phyloP scores from a whole-genome alignment of 2,113 vertebrate genomes.

The Coracopsis vasa region DNA sequence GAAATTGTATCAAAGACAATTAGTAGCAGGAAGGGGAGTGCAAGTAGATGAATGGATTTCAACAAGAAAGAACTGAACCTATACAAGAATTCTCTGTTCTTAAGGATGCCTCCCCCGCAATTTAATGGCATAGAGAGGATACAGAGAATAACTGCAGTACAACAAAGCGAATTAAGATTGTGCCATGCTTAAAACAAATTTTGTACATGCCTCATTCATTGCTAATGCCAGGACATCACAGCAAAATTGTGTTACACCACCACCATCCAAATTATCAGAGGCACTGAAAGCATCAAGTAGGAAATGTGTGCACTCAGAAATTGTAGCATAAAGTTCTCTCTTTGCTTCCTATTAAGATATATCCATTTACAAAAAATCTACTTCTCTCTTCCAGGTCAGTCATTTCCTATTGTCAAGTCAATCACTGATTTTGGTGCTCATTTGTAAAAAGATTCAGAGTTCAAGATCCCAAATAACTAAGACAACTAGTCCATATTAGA shows the following conservation, averaged over 20 bases:
- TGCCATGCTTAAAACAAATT: background rate
- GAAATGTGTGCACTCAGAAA: background rate
- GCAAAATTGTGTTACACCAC: background rate
- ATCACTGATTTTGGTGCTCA: background rate
- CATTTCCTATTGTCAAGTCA: background rate
- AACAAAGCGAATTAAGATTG: background rate
- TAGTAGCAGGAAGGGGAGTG: background rate
- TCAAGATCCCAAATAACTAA: background rate
- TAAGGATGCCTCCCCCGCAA: background rate
- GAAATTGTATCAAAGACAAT: background rate
- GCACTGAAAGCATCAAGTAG: background rate
- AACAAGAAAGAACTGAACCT: background rate
- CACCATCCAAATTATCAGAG: background rate
- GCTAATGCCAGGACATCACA: background rate
- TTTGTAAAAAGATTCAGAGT: background rate
- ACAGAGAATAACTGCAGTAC: background rate
- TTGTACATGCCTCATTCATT: background rate
- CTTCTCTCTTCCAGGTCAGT: background rate
- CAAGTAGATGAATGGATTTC: background rate
- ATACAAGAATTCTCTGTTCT: background rate
- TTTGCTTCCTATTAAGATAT: background rate
- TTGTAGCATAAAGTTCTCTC: background rate
- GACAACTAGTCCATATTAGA: background rate
- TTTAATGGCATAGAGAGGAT: background rate
- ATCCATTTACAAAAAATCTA: background rate